Evolutionary conservation across 2,888 invertebrate genomes (phyloP).

Genomic region (Apamea monoglypha): DNA sequence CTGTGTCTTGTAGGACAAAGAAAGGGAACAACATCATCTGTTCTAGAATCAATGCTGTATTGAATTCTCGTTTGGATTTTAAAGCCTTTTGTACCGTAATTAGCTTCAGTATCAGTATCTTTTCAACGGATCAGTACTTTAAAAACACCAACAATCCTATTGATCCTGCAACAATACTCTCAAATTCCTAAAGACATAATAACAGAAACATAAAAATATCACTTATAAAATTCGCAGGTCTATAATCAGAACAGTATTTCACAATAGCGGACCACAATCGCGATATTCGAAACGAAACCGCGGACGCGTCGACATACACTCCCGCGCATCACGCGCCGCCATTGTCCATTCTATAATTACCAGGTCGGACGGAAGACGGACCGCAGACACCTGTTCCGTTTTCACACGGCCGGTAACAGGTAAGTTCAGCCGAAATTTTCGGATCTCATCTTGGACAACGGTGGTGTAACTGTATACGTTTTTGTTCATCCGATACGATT

Average conservation of each 20-base stretch:
- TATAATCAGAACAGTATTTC: constrained; percentile 63
- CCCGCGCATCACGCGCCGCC: constrained; percentile 82
- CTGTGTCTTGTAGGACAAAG: background rate
- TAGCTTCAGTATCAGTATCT: constrained; percentile 11
- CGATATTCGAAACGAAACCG: constrained; percentile 63
- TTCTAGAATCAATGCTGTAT: background rate
- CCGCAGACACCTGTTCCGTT: constrained; percentile 87
- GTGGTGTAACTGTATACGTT: constrained; percentile 81
- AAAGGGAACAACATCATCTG: background rate
- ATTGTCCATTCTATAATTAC: constrained; percentile 87
- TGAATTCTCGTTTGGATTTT: constrained; percentile 4
- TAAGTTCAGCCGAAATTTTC: constrained; percentile 77
- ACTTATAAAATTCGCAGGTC: constrained; percentile 50
- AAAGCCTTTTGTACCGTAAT: constrained; percentile 15
- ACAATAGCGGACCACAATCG: constrained; percentile 58
- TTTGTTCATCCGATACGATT: constrained; percentile 78
- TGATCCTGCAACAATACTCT: constrained; percentile 37
- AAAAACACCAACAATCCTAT: constrained; percentile 12
- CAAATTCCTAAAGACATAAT: constrained; percentile 23
- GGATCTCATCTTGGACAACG: constrained; percentile 76
- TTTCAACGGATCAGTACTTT: constrained; percentile 1
- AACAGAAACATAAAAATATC: constrained; percentile 46
- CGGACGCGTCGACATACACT: constrained; percentile 70
- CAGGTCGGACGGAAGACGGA: constrained; percentile 79
- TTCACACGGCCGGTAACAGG: constrained; percentile 88